A percentile compares a stretch with the other conserved stretches of the same genome.
These are phyloP conservation scores for Melanerpes formicivorus DNA, from an alignment of 2,113 vertebrate species.

Conservation along the genomic window DNA sequence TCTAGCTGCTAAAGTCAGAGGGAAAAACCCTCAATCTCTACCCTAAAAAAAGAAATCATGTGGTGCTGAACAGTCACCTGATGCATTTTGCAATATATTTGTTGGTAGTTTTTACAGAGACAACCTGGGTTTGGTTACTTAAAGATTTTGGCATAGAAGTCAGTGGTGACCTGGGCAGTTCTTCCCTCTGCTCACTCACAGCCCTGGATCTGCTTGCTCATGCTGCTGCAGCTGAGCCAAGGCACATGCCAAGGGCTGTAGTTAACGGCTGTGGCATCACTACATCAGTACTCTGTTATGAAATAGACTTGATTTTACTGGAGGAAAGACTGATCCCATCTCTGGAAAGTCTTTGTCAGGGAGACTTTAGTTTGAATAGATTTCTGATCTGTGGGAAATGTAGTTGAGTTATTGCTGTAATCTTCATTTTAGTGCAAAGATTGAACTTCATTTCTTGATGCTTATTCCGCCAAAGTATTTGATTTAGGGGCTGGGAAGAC, in stretches of 20 bases:
- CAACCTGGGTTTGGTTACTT: neutral
- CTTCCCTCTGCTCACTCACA: rapidly evolving
- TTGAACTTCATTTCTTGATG: neutral
- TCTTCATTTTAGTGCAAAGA: neutral
- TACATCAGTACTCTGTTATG: neutral
- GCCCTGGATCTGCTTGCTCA: rapidly evolving
- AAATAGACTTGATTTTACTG: neutral
- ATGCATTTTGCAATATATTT: neutral
- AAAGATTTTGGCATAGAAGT: neutral
- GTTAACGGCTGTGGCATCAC: neutral
- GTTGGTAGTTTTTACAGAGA: neutral
- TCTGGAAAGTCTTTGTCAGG: neutral
- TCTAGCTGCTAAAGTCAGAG: neutral
- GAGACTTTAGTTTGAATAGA: neutral
- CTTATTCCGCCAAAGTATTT: neutral
- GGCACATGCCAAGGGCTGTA: rapidly evolving
- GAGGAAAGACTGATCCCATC: neutral
- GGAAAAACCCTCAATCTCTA: neutral
- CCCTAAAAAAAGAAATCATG: too few relatives aligned
- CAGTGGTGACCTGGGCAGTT: neutral
- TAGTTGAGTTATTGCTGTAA: neutral
- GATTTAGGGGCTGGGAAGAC: neutral
- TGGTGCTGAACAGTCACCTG: neutral
- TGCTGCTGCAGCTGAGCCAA: neutral
- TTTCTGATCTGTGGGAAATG: neutral